phyloP scores from a whole-genome alignment of 2,797 vertebrate species.

The Pyrocephalus nanus region DNA sequence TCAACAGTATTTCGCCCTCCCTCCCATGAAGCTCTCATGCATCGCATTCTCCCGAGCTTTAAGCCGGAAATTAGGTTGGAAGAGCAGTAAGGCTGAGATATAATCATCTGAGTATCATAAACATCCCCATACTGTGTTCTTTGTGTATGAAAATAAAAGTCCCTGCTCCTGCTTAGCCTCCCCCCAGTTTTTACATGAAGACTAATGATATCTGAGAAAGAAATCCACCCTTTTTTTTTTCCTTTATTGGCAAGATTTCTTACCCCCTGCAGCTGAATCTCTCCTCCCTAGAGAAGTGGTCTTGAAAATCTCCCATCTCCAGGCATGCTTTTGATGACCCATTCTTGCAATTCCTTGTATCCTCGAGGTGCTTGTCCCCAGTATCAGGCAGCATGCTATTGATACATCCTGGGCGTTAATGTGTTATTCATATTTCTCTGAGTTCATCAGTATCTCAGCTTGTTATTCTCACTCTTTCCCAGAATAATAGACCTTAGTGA shows the following conservation, averaged over 20 bases:
- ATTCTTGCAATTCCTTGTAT: neutral
- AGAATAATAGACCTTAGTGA: conserved; percentile 68
- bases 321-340: neutral
- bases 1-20: neutral
- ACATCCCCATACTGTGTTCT: neutral
- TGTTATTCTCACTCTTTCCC: conserved; percentile 61
- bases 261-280: neutral
- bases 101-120: neutral
- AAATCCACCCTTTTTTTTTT: neutral
- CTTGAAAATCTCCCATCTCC: neutral
- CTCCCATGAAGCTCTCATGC: neutral
- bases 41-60: conserved; percentile 12
- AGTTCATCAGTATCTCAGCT: conserved; percentile 66
- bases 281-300: neutral
- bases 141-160: neutral
- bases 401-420: conserved; percentile 49
- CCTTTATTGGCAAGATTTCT: neutral
- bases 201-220: neutral
- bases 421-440: conserved; percentile 69
- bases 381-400: neutral
- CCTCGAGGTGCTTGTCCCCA: neutral
- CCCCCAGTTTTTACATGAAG: neutral
- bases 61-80: conserved; percentile 13
- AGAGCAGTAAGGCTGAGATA: conserved; percentile 11
- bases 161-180: neutral